Conservation (phyloP, 2,113 vertebrate genomes). For the Brachypodius melanocephalos region DNA sequence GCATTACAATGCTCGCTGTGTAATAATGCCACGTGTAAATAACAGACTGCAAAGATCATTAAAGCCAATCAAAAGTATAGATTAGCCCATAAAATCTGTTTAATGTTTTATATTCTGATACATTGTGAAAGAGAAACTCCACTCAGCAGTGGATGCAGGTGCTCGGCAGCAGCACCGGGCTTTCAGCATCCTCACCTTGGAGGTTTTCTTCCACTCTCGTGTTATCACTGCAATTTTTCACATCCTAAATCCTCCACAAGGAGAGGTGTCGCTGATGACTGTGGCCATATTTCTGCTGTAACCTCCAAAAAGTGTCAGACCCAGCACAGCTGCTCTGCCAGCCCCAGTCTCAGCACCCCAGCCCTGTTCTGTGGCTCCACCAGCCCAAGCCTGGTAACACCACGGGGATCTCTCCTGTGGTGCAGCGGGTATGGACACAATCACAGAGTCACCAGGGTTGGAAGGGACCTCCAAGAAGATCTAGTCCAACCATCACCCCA, state of each 20-base stretch:
- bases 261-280: not conserved
- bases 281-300: accelerated
- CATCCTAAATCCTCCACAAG: not conserved
- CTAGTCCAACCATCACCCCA: not conserved
- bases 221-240: not conserved
- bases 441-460: not conserved
- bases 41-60: conserved; percentile 31
- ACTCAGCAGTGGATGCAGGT: not conserved
- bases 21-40: not conserved
- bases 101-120: not conserved
- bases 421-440: accelerated
- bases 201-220: not conserved
- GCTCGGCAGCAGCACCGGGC: accelerated
- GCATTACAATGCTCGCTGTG: not conserved
- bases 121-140: not conserved
- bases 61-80: conserved; percentile 47
- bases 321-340: not conserved
- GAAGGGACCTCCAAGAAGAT: not conserved
- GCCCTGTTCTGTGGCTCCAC: too few relatives aligned
- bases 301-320: not conserved
- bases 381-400: not conserved
- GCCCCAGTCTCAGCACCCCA: not conserved
- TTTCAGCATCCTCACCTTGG: not conserved
- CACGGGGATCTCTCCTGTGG: accelerated
- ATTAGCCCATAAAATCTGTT: conserved; percentile 19